Conservation (phyloP, 2,797 vertebrate genomes). For the Rhinoraja longicauda region DNA sequence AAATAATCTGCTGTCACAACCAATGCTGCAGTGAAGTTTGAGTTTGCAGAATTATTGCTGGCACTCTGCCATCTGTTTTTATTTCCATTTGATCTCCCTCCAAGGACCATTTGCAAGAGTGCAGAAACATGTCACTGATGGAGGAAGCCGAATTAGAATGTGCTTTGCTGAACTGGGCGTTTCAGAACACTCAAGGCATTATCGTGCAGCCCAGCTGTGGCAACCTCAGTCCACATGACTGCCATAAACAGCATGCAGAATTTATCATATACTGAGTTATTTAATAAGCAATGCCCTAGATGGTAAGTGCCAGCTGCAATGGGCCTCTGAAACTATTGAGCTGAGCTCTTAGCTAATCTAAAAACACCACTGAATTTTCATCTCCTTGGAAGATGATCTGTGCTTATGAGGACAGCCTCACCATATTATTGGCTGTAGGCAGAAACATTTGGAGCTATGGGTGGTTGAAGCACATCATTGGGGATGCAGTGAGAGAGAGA, state of each 20-base stretch:
- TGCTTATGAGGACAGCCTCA: background rate
- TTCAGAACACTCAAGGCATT: conserved; percentile 54
- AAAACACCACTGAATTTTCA: conserved; percentile 7
- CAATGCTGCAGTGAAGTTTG: conserved; percentile 54
- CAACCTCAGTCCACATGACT: conserved; percentile 55
- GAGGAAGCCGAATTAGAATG: conserved; percentile 64
- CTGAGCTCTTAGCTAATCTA: background rate
- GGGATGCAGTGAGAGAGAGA: background rate
- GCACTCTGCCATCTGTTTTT: conserved; percentile 77
- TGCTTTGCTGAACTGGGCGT: conserved; percentile 80
- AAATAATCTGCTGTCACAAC: conserved; percentile 53
- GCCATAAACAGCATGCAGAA: conserved; percentile 50
- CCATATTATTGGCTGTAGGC: background rate
- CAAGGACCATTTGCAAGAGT: conserved; percentile 83
- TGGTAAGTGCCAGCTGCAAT: conserved; percentile 17
- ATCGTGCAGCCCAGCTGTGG: conserved; percentile 55
- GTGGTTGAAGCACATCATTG: background rate
- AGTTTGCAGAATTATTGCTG: conserved; percentile 66
- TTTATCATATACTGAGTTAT: conserved; percentile 51
- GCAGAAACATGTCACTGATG: conserved; percentile 96
- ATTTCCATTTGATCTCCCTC: conserved; percentile 83
- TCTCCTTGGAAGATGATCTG: background rate
- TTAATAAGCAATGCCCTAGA: conserved; percentile 48
- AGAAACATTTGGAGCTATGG: background rate
- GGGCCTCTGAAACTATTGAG: conserved; percentile 4